These are phyloP conservation scores for Crotalus helleri DNA, from an alignment of 2,113 vertebrate species.

Conservation along the genomic window DNA sequence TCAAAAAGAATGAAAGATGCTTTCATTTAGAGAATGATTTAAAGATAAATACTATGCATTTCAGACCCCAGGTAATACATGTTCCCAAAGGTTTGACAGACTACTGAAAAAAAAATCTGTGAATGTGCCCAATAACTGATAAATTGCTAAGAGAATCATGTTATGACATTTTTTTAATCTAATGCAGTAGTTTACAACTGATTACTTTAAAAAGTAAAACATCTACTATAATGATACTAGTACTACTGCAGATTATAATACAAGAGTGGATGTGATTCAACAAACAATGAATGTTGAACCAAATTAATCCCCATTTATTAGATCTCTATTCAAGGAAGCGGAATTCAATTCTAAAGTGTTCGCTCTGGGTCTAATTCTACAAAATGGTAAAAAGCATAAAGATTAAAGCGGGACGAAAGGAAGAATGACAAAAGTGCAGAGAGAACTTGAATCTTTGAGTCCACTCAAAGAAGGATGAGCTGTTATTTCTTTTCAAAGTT, in stretches of 20 bases:
- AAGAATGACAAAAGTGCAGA: not conserved
- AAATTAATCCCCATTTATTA: not conserved
- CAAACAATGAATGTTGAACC: not conserved
- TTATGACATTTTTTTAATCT: not conserved
- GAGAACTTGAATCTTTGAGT: not conserved
- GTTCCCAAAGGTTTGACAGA: not conserved
- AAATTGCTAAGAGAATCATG: not conserved
- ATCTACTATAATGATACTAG: not conserved
- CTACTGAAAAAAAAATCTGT: not conserved
- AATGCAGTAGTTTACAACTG: not conserved
- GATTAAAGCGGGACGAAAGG: not conserved
- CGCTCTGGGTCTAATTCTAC: not conserved
- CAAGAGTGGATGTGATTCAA: not conserved
- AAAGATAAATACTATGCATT: not conserved
- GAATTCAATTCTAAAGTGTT: not conserved
- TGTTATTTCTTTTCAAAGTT: not conserved
- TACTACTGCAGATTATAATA: not conserved
- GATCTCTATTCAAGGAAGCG: not conserved
- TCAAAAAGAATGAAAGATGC: not conserved
- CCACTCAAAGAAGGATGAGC: not conserved
- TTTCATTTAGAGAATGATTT: not conserved
- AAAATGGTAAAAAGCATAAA: not conserved
- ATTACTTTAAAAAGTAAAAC: not conserved
- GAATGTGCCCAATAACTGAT: not conserved
- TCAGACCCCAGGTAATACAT: not conserved